These are phyloP conservation scores for Bradypodion ventrale DNA, from an alignment of 2,797 vertebrate genomes.

Conservation along the genomic window DNA sequence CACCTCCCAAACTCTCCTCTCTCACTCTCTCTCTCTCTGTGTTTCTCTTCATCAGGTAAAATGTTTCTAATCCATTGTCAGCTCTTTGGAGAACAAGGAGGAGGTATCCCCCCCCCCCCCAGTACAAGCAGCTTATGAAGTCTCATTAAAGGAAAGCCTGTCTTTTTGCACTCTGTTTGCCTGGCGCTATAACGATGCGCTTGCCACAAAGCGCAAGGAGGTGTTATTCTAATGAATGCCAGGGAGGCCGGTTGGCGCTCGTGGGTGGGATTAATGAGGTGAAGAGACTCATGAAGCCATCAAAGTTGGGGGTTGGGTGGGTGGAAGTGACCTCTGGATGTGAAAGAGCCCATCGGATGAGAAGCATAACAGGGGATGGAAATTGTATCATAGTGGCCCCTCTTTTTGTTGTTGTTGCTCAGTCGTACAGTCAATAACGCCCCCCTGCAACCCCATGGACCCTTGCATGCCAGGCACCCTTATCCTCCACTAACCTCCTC, in stretches of 20 bases:
- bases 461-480: too few relatives aligned
- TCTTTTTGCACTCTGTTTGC: slow-evolving; percentile 59
- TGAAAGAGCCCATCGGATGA: slow-evolving; percentile 50
- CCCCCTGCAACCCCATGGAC: too few relatives aligned
- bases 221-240: slow-evolving; percentile 66
- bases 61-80: slow-evolving; percentile 68
- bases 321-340: slow-evolving; percentile 65
- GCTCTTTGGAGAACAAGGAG: slow-evolving; percentile 65
- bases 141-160: slow-evolving; percentile 69
- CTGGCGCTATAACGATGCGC: slow-evolving; percentile 62
- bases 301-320: slow-evolving; percentile 13
- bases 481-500: too few relatives aligned
- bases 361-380: slow-evolving; percentile 53
- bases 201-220: slow-evolving; percentile 61
- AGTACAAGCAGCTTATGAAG: slow-evolving; percentile 64
- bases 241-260: slow-evolving; percentile 44
- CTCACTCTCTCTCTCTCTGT: slow-evolving; percentile 54
- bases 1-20: slow-evolving; percentile 56
- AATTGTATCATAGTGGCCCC: slow-evolving; percentile 50
- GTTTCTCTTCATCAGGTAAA: slow-evolving; percentile 64
- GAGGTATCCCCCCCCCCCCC: slow-evolving; percentile 38
- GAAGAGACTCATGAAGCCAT: slow-evolving; percentile 50
- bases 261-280: slow-evolving; percentile 63
- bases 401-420: too few relatives aligned
- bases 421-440: too few relatives aligned